A percentile compares a stretch with the other conserved stretches of the same genome.
Evolutionary conservation across 2,113 vertebrate genomes (phyloP).

Genomic region (Pteruthius melanotis): DNA sequence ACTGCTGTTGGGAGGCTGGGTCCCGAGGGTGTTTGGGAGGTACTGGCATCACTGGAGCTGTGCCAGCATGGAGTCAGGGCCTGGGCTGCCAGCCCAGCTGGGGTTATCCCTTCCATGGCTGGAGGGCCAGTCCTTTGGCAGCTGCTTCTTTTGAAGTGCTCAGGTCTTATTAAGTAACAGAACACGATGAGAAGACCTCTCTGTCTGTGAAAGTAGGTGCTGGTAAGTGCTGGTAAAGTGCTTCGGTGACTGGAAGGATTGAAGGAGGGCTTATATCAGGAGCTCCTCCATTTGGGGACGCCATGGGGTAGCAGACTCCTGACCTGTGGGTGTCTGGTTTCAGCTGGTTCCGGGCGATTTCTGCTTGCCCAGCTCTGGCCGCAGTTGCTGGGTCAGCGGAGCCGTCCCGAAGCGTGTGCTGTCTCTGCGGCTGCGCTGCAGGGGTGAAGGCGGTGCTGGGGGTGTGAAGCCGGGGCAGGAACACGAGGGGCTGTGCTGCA

Average conservation of each 20-base stretch:
- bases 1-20: background rate
- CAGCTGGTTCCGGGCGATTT: background rate
- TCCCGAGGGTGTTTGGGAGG: background rate
- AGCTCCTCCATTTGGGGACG: background rate
- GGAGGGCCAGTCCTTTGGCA: background rate
- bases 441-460: background rate
- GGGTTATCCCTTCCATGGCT: constrained; percentile 8
- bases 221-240: too few relatives aligned
- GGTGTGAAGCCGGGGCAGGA: background rate
- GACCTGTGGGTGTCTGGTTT: background rate
- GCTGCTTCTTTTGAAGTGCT: background rate
- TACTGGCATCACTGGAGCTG: background rate
- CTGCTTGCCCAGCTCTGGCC: rapidly evolving
- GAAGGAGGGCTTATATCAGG: background rate
- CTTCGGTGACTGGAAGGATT: background rate
- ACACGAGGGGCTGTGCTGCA: rapidly evolving
- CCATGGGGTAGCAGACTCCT: background rate
- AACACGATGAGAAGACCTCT: background rate
- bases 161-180: background rate
- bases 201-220: background rate
- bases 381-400: background rate
- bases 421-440: background rate
- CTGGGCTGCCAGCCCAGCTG: background rate
- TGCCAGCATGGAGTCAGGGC: background rate
- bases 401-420: rapidly evolving